These are phyloP conservation scores for Entelurus aequoreus DNA, from an alignment of 2,113 vertebrate species.

Conservation along the genomic window DNA sequence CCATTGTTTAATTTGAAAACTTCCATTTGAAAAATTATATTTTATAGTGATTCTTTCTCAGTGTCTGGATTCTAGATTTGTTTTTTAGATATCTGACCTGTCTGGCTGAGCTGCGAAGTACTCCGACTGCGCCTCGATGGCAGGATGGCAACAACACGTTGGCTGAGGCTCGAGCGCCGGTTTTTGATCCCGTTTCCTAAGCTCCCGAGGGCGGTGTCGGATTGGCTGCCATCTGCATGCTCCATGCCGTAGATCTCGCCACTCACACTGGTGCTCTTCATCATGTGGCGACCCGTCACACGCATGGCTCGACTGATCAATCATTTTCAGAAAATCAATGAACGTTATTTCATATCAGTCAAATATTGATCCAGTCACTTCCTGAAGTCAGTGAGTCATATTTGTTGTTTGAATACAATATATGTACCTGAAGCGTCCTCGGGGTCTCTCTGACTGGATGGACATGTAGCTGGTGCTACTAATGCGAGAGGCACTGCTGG, in stretches of 20 bases:
- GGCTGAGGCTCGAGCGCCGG: constrained; percentile 91
- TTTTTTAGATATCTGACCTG: constrained; percentile 75
- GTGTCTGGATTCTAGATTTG: background rate
- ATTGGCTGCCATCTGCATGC: constrained; percentile 94
- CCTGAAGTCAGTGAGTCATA: background rate
- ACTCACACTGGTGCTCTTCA: constrained; percentile 95
- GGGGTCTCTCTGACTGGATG: constrained; percentile 94
- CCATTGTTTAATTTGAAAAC: no score
- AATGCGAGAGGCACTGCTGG: constrained; percentile 99
- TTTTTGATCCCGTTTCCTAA: constrained; percentile 89
- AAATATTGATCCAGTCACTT: background rate
- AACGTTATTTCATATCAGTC: background rate
- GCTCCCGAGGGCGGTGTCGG: constrained; percentile 91
- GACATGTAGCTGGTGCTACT: constrained; percentile 99
- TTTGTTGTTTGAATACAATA: background rate
- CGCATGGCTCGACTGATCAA: constrained; percentile 84
- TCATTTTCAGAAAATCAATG: background rate
- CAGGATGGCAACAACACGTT: constrained; percentile 90
- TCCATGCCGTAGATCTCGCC: constrained; percentile 94
- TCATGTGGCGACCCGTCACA: constrained; percentile 84
- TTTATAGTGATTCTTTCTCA: no score
- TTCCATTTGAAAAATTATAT: no score
- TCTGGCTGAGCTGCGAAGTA: constrained; percentile 95
- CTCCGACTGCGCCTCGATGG: constrained; percentile 86
- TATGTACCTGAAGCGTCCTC: constrained; percentile 86